A percentile compares a stretch with the other conserved stretches of the same genome.
Evolutionary conservation across 2,888 invertebrate genomes (phyloP).

Genomic region (Drosophila leonis): DNA sequence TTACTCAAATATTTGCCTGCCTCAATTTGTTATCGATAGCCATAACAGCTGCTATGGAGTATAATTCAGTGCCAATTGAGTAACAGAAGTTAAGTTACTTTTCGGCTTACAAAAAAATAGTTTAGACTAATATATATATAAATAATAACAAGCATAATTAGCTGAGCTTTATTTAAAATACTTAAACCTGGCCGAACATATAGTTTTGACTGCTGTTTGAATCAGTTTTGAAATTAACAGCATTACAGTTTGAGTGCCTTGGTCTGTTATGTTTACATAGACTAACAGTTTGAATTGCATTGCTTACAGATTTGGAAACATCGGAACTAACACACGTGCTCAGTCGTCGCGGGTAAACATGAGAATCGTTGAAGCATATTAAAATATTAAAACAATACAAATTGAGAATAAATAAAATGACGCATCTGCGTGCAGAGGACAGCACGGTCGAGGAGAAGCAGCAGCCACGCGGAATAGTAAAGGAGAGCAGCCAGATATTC

Average conservation of each 20-base stretch:
- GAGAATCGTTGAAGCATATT: conserved; percentile 18
- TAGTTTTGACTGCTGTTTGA: background rate
- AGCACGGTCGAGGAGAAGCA: conserved; percentile 4
- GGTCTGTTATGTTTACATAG: conserved; percentile 14
- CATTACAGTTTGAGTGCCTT: conserved; percentile 11
- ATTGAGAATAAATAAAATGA: conserved; percentile 48
- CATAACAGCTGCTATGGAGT: background rate
- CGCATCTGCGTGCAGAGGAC: conserved; percentile 39
- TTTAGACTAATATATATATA: no score
- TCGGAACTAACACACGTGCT: conserved; percentile 49
- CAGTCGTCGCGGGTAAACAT: conserved; percentile 43
- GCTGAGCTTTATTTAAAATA: background rate
- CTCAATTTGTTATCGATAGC: conserved; percentile 6
- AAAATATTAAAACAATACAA: conserved; percentile 11
- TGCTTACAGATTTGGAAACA: conserved; percentile 16
- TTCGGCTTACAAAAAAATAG: no score
- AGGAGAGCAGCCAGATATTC: conserved; percentile 91
- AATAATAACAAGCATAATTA: background rate
- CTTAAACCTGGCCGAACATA: background rate
- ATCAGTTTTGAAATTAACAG: background rate
- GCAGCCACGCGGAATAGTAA: conserved; percentile 35
- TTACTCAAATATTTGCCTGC: background rate
- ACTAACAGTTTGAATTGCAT: conserved; percentile 16
- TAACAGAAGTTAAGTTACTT: background rate
- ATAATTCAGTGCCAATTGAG: background rate